Evolutionary conservation across 2,797 vertebrate genomes (phyloP).

Genomic region (Megaceryle alcyon): DNA sequence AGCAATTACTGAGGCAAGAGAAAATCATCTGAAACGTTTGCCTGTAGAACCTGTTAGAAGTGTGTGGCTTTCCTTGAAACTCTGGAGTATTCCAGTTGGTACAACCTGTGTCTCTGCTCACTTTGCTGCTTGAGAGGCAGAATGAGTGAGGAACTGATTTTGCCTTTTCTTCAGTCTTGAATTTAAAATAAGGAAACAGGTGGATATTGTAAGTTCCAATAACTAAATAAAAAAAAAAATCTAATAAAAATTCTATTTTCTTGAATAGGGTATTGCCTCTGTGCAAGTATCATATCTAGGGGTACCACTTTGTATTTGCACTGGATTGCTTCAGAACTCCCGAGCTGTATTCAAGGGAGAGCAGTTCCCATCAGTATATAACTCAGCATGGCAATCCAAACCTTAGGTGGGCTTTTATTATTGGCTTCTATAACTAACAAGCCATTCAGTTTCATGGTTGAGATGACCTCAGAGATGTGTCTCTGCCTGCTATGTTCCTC

Average conservation of each 20-base stretch:
- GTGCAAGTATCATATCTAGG: rapidly evolving
- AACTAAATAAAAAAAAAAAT: neutral
- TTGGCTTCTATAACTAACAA: neutral
- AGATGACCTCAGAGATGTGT: neutral
- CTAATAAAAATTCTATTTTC: too few relatives aligned
- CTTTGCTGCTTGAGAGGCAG: neutral
- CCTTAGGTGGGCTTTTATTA: neutral
- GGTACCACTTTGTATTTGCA: neutral
- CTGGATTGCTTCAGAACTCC: neutral
- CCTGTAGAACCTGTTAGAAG: neutral
- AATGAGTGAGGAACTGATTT: neutral
- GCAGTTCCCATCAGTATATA: neutral
- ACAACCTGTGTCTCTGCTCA: neutral
- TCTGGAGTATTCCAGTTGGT: neutral
- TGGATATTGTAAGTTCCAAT: neutral
- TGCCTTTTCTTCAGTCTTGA: neutral
- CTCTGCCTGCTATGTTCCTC: neutral
- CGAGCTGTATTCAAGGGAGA: neutral
- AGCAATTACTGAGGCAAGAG: neutral
- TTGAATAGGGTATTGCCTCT: neutral
- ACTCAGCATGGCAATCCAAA: neutral
- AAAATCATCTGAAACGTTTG: neutral
- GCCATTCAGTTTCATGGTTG: rapidly evolving
- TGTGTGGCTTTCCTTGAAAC: neutral
- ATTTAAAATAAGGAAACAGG: neutral